Percentiles rank a stretch among this genome's conserved stretches.
Evolutionary conservation across 2,113 vertebrate genomes (phyloP).

Genomic region (Pampusana beccarii): DNA sequence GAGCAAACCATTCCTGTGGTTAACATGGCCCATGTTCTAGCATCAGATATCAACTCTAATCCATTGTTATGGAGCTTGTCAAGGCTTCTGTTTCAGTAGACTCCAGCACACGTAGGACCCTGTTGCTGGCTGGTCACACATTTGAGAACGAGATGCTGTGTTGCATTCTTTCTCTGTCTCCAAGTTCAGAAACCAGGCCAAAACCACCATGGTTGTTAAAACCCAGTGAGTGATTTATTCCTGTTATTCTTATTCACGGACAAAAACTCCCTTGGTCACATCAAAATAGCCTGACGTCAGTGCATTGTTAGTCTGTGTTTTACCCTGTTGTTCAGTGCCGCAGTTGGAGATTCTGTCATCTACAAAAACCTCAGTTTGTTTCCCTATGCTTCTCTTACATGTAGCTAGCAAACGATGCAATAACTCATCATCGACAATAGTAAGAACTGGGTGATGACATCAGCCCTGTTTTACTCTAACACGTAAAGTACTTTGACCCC

Average conservation of each 20-base stretch:
- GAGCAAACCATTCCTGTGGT: neutral
- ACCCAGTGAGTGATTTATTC: neutral
- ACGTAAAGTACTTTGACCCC: neutral
- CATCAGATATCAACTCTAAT: neutral
- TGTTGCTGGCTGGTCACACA: neutral
- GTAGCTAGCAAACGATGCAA: neutral
- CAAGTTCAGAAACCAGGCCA: constrained; percentile 1
- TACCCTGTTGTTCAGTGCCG: neutral
- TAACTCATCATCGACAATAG: neutral
- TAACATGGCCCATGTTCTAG: neutral
- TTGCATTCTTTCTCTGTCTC: neutral
- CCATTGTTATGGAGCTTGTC: neutral
- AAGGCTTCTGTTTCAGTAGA: neutral
- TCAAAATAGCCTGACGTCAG: neutral
- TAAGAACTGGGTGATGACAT: neutral
- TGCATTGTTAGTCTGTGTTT: neutral
- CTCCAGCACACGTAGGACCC: neutral
- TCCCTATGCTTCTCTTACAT: neutral
- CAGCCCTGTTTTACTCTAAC: neutral
- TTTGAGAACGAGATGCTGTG: neutral
- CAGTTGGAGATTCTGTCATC: neutral
- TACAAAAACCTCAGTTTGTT: neutral
- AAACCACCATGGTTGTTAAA: neutral
- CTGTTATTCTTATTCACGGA: neutral
- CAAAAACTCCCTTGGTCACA: neutral